A percentile compares a stretch with the other conserved stretches of the same genome.
Conservation (phyloP, 2,888 invertebrate genomes). For the Cylindroiulus punctatus region DNA sequence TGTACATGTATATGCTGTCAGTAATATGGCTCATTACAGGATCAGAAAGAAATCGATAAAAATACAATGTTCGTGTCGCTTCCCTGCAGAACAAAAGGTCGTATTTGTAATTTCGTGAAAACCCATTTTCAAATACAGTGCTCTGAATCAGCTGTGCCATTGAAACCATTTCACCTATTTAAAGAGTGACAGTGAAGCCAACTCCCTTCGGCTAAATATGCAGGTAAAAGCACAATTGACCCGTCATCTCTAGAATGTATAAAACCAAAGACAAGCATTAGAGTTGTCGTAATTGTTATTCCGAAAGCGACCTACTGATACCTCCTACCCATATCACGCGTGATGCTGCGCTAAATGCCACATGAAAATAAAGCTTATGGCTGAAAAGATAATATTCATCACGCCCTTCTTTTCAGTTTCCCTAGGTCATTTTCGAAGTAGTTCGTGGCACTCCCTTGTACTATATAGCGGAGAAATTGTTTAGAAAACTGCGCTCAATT, state of each 20-base stretch:
- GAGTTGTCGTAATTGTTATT: background rate
- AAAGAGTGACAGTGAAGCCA: slow-evolving; percentile 35
- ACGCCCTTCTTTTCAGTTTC: slow-evolving; percentile 47
- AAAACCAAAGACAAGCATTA: slow-evolving; percentile 9
- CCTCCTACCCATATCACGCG: slow-evolving; percentile 4
- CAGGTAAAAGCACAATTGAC: slow-evolving; percentile 12
- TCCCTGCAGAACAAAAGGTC: background rate
- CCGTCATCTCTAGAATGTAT: slow-evolving; percentile 9
- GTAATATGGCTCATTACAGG: too few species aligned
- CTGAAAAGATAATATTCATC: slow-evolving; percentile 43
- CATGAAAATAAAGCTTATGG: slow-evolving; percentile 16
- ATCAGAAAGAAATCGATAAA: too few species aligned
- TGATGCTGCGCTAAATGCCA: slow-evolving; percentile 19
- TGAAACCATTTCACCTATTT: slow-evolving; percentile 16
- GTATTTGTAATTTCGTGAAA: background rate
- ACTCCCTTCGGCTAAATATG: slow-evolving; percentile 41
- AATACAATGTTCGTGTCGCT: background rate
- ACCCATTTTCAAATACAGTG: background rate
- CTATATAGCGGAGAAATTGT: slow-evolving; percentile 18
- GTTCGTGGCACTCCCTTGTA: slow-evolving; percentile 45
- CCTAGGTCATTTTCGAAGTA: slow-evolving; percentile 45
- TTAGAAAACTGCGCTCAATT: slow-evolving; percentile 30
- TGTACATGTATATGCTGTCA: too few species aligned
- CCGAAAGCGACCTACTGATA: slow-evolving; percentile 4
- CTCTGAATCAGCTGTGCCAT: slow-evolving; percentile 16